phyloP scores from a whole-genome alignment of 1,140 invertebrate genomes.

The Spodoptera litura region DNA sequence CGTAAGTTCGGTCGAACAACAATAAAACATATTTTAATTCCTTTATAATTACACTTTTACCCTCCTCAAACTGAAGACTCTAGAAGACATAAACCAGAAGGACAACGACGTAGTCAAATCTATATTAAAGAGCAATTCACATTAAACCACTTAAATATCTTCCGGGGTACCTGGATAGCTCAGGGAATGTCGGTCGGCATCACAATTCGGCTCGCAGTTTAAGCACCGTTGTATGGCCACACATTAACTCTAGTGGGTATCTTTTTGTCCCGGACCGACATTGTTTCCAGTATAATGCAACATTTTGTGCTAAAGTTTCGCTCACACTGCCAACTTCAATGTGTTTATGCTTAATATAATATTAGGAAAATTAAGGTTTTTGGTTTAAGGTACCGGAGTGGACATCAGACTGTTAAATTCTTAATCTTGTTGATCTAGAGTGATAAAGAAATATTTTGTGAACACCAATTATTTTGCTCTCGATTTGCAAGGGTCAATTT shows the following conservation, averaged over 20 bases:
- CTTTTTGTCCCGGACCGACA: constrained; percentile 54
- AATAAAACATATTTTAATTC: too few relatives aligned
- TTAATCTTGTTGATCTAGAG: too few relatives aligned
- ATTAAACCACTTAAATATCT: constrained; percentile 20
- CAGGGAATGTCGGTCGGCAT: constrained; percentile 51
- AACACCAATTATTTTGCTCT: too few relatives aligned
- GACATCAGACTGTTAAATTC: too few relatives aligned
- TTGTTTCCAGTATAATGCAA: constrained; percentile 54
- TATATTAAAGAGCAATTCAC: neutral
- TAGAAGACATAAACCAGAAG: too few relatives aligned
- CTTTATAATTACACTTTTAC: too few relatives aligned
- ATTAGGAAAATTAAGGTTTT: too few relatives aligned
- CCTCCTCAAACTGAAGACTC: too few relatives aligned
- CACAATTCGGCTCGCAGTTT: constrained; percentile 58
- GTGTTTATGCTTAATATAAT: neutral
- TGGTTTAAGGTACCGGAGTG: too few relatives aligned
- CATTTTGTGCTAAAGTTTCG: constrained; percentile 44
- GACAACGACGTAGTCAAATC: neutral
- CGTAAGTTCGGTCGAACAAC: too few relatives aligned
- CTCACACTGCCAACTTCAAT: neutral
- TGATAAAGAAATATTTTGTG: too few relatives aligned
- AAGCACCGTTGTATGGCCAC: constrained; percentile 57
- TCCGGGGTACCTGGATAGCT: constrained; percentile 36
- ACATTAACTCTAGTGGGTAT: constrained; percentile 64
- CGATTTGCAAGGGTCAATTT: too few relatives aligned